These are phyloP conservation scores for Martes martes DNA, from an alignment of 2,113 vertebrate genomes.

Conservation along the genomic window DNA sequence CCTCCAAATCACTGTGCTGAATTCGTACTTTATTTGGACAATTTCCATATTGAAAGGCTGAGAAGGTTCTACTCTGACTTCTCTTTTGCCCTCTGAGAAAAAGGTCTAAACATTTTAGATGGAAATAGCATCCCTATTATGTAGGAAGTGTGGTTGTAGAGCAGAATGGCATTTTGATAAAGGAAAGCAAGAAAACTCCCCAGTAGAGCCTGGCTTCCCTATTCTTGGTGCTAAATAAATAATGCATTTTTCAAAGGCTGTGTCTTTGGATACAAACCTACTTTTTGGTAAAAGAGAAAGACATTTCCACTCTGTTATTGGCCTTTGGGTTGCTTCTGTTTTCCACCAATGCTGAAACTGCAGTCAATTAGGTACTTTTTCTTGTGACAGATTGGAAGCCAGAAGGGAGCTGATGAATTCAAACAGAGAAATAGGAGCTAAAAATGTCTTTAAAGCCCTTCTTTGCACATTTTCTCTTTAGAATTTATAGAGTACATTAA, in stretches of 20 bases:
- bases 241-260: slow-evolving; percentile 48
- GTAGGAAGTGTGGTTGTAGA: slow-evolving; percentile 6
- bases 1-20: neutral
- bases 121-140: slow-evolving; percentile 57
- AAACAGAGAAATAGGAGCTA: slow-evolving; percentile 62
- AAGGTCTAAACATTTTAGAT: slow-evolving; percentile 63
- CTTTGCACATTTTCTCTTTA: slow-evolving; percentile 58
- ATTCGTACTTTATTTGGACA: slow-evolving; percentile 53
- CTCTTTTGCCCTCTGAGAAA: slow-evolving; percentile 49
- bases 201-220: neutral
- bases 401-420: slow-evolving; percentile 69
- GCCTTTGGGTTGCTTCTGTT: slow-evolving; percentile 60
- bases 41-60: slow-evolving; percentile 31
- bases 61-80: neutral
- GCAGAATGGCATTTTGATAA: slow-evolving; percentile 51
- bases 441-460: slow-evolving; percentile 60
- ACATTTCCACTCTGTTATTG: slow-evolving; percentile 58
- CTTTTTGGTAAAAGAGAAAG: slow-evolving; percentile 53
- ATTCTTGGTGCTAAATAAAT: slow-evolving; percentile 55
- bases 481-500: slow-evolving; percentile 51
- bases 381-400: slow-evolving; percentile 68
- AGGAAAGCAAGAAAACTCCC: slow-evolving; percentile 41
- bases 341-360: slow-evolving; percentile 60
- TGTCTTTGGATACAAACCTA: slow-evolving; percentile 49
- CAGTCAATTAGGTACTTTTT: slow-evolving; percentile 59